These are phyloP conservation scores for Nerophis ophidion DNA, from an alignment of 2,113 vertebrate genomes.

Conservation along the genomic window DNA sequence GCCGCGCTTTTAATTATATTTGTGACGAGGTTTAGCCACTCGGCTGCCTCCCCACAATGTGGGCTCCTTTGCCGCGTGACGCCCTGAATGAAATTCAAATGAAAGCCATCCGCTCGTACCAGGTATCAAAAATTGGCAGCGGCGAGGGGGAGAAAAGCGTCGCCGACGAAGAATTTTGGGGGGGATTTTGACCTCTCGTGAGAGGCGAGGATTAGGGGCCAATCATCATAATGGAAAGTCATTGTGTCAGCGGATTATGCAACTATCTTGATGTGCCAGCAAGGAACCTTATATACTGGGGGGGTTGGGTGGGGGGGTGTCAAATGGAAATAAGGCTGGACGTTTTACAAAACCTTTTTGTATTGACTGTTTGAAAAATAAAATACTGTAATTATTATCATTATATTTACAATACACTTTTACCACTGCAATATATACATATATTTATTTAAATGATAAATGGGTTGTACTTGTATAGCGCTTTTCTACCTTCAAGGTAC, in stretches of 20 bases:
- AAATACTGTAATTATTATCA: not conserved
- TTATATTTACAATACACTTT: not conserved
- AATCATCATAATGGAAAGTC: conserved; percentile 48
- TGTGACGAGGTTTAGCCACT: conserved; percentile 68
- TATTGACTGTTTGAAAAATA: not conserved
- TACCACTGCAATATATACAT: too few relatives aligned
- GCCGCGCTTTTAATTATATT: conserved; percentile 63
- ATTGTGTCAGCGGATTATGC: conserved; percentile 61
- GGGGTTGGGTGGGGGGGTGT: not conserved
- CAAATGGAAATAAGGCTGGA: not conserved
- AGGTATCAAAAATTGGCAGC: conserved; percentile 62
- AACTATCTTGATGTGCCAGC: conserved; percentile 54
- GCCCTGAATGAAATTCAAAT: conserved; percentile 59
- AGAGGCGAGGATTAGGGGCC: conserved; percentile 46
- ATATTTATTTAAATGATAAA: too few relatives aligned
- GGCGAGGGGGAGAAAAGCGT: conserved; percentile 1
- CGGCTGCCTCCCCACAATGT: conserved; percentile 69
- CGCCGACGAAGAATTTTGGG: conserved; percentile 37
- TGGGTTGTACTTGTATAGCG: too few relatives aligned
- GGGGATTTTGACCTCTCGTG: conserved; percentile 60
- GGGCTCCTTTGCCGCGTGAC: conserved; percentile 58
- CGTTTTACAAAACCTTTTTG: not conserved
- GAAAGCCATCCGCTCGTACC: conserved; percentile 60
- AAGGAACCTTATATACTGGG: conserved; percentile 11
- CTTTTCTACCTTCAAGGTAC: too few relatives aligned